phyloP scores from a whole-genome alignment of 2,888 invertebrate genomes.

The Malacosoma neustria region DNA sequence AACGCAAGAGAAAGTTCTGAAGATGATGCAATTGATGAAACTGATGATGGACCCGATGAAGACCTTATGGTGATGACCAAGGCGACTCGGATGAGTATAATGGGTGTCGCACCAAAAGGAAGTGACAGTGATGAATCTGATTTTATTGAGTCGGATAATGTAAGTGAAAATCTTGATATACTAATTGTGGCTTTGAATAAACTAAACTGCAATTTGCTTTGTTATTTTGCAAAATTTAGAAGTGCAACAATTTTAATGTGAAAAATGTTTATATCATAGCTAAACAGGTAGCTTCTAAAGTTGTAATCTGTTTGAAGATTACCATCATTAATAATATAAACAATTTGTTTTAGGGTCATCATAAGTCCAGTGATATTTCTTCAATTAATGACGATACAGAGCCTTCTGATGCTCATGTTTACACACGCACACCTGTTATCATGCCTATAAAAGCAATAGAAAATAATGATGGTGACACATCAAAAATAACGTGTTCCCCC shows the following conservation, averaged over 20 bases:
- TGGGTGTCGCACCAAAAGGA: conserved; percentile 54
- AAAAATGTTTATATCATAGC: too few species aligned
- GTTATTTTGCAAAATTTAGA: too few species aligned
- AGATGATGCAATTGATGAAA: conserved; percentile 9
- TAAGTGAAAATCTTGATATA: too few species aligned
- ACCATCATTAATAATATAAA: not conserved
- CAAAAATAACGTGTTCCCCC: conserved; percentile 46
- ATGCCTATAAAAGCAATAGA: conserved; percentile 15
- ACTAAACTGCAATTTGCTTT: too few species aligned
- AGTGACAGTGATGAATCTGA: conserved; percentile 61
- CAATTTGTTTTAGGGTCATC: conserved; percentile 21
- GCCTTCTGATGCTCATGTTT: conserved; percentile 4
- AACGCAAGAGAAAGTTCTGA: too few species aligned
- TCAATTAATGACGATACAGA: not conserved
- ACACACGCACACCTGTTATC: too few species aligned
- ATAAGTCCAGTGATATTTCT: conserved; percentile 15
- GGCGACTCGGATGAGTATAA: conserved; percentile 66
- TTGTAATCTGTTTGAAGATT: too few species aligned
- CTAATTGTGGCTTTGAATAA: too few species aligned
- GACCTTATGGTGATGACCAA: conserved; percentile 61
- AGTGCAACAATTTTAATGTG: too few species aligned
- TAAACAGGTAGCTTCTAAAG: too few species aligned
- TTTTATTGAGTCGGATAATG: conserved; percentile 62
- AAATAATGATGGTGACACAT: conserved; percentile 19
- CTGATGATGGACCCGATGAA: conserved; percentile 37